A percentile compares a stretch with the other conserved stretches of the same genome.
These are phyloP conservation scores for Anthophora plumipes DNA, from an alignment of 2,888 invertebrate species.

Conservation along the genomic window DNA sequence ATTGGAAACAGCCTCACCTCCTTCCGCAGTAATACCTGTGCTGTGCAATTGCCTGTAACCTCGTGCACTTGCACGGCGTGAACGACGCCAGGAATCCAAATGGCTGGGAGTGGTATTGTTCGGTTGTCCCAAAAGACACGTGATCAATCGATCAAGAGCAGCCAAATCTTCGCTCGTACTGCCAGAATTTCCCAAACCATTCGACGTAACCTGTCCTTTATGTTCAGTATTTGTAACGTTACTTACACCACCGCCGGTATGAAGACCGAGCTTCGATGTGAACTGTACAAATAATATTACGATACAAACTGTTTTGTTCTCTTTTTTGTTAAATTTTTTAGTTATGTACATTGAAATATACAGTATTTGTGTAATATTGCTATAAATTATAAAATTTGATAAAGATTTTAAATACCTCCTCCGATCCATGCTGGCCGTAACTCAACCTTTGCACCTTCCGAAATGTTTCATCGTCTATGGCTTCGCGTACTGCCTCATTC, in stretches of 20 bases:
- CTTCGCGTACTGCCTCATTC: constrained; percentile 88
- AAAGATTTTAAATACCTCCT: constrained; percentile 86
- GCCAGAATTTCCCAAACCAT: constrained; percentile 65
- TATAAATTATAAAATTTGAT: background rate
- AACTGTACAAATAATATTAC: constrained; percentile 68
- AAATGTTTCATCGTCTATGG: constrained; percentile 89
- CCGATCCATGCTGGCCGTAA: constrained; percentile 89
- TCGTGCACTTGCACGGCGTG: constrained; percentile 77
- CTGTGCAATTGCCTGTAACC: constrained; percentile 78
- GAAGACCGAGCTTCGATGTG: constrained; percentile 75
- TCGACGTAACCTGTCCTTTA: constrained; percentile 20
- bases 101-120: constrained; percentile 63
- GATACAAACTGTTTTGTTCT: too few species aligned
- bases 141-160: constrained; percentile 88
- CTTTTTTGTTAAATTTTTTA: too few species aligned
- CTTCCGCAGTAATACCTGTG: constrained; percentile 52
- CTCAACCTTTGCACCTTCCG: constrained; percentile 90
- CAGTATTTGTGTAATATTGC: background rate
- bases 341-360: constrained; percentile 13
- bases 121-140: constrained; percentile 86
- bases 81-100: constrained; percentile 78
- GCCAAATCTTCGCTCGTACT: constrained; percentile 86
- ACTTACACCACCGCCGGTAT: constrained; percentile 23
- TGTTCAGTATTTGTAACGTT: constrained; percentile 39
- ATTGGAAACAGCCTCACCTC: constrained; percentile 59